Evolutionary conservation across 2,113 vertebrate species (phyloP), one percentile per base, ranked within the genome.

Genomic region (Lucifuga dentata): DNA sequence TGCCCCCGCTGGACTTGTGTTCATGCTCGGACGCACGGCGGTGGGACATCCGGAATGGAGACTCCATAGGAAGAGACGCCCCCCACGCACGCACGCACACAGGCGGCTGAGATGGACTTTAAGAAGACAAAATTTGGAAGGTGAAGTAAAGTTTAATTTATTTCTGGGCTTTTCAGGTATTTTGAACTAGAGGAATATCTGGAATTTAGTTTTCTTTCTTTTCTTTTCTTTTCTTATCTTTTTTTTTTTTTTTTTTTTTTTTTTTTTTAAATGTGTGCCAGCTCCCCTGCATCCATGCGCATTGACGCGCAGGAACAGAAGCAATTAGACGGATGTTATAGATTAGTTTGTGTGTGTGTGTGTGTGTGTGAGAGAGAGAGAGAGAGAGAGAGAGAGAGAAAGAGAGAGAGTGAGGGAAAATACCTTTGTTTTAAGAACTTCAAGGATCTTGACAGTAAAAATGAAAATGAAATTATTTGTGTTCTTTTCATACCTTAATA

Each of bases 41-140:
- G 80, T 65, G 88, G 85, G 83, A 85, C 80, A 82, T 88, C 84
- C 84, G 81, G 83, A 79, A 82, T 81, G 85, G 66, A 51, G 70
- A 36, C 46, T 46, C 75, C 66, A 58, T 74, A 74, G 64, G 72
- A 59, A n/a, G 68, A 60, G 69, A 64, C 53, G 56, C 17, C 38
- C 68, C 35, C 44, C 9, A 60, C 51, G 33, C 62, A 65, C 36
- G 57, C 58, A 43, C 46, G 53, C 65, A 0, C 50, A 17, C 10
- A 24, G 33, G 40, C 36, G 15, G 11, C 1, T 71, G 75, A 91
- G 74, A 93, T 96, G 94, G 95, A 97, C 88, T 94, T 96, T 63
- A 96, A 94, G 92, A 95, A 93, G 88, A 97, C 94, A 5, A 94
- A 91, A 76, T 95, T 95, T 66, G 94, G 94, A 76, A 95, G 96